Evolutionary conservation across 2,888 invertebrate species (phyloP), one percentile per base, ranked within the genome.

Genomic region (Nipponacmea schrenckii): DNA sequence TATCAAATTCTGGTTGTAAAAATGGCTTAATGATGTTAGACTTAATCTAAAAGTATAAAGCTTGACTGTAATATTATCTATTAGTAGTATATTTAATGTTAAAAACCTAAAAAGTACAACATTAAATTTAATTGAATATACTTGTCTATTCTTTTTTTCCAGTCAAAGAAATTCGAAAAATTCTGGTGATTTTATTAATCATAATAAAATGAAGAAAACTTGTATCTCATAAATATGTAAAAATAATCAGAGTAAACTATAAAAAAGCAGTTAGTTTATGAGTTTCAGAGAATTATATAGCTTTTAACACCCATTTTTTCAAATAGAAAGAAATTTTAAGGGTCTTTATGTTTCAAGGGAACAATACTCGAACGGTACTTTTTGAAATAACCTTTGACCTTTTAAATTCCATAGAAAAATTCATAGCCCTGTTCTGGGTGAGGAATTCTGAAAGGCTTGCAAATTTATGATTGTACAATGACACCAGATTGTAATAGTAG

Each of bases 211-310:
- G 20, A 10, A 56, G 24, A 12, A 24, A 24, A 48, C 15, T 48
- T 48, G 48, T 48, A 56, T 20, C 56, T 56, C 56, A 56, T 56
- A 56, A 56, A 56, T 56, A 56, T 56, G 24, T 24, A 56, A 56
- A 48, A 56, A 14, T 24, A 56, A 39, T 39, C 39, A 39, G 7
- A 39, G 5, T 39, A 5, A 31, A 39, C 39, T 39, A 39, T 39
- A 39, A 39, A 39, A 10, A n/a, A 39, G 10, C 39, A 39, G 39
- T 5, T 39, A 39, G 39, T 39, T 39, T 39, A 39, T 7, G 39
- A 10, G 39, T 39, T 8, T 39, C 8, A 10, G 1, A 39, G 39
- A 39, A 39, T 8, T 1, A 5, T 39, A 10, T 39, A 39, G 39
- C 39, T 39, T 39, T 39, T 39, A 39, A 39, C 39, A 39, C 39